These are phyloP conservation scores for Sminthurinus aureus DNA, from an alignment of 2,888 invertebrate species.

Conservation along the genomic window DNA sequence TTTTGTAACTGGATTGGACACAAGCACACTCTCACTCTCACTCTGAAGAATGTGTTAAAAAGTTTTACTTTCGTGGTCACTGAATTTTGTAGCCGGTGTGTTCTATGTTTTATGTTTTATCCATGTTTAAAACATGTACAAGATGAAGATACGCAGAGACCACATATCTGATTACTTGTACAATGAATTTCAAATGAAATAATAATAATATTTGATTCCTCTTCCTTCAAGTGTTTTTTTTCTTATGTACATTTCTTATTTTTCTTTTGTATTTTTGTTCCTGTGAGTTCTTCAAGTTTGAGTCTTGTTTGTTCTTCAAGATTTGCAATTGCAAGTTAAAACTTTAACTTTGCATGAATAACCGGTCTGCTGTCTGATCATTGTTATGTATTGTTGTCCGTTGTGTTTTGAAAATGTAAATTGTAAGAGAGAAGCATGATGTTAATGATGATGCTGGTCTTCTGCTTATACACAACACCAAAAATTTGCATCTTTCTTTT, in stretches of 20 bases:
- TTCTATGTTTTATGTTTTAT: neutral
- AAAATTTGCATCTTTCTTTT: neutral
- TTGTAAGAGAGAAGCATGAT: neutral
- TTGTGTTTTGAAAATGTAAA: neutral
- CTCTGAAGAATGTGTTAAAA: slow-evolving; percentile 4
- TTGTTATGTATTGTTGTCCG: neutral
- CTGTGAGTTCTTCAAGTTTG: slow-evolving; percentile 7
- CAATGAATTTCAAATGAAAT: neutral
- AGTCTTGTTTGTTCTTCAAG: neutral
- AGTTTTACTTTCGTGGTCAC: slow-evolving; percentile 5
- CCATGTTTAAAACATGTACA: neutral
- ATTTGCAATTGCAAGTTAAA: neutral
- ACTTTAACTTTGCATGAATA: slow-evolving; percentile 6
- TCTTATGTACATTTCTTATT: neutral
- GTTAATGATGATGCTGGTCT: neutral
- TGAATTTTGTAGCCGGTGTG: neutral
- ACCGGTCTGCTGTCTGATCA: slow-evolving; percentile 7
- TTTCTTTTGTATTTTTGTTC: neutral
- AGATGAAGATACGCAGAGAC: no score
- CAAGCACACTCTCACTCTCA: neutral
- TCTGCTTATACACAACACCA: neutral
- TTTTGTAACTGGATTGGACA: neutral
- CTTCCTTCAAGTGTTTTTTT: neutral
- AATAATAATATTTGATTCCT: no score
- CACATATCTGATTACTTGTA: no score